Percentiles rank a stretch among this genome's conserved stretches.
Evolutionary conservation across 2,113 vertebrate genomes (phyloP).

Genomic region (Madoqua kirkii): DNA sequence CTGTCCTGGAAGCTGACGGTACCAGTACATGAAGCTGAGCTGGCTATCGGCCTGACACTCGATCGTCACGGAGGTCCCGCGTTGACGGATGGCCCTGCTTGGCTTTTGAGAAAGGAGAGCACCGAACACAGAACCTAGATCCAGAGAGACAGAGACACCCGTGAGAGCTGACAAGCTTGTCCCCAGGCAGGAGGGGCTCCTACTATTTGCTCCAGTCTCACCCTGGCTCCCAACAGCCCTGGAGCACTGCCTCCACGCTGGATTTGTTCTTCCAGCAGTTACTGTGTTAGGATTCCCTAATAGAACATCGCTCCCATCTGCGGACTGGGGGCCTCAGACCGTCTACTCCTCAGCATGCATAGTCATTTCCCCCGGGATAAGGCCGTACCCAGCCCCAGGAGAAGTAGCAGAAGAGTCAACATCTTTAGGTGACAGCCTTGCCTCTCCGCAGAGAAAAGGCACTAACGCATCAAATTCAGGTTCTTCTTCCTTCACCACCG

Average conservation of each 20-base stretch:
- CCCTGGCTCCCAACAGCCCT: neutral
- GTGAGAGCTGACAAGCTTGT: neutral
- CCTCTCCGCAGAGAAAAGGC: neutral
- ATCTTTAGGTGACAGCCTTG: neutral
- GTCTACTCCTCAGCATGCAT: neutral
- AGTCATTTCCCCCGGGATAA: neutral
- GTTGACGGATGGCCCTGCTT: neutral
- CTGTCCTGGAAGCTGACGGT: conserved; percentile 15
- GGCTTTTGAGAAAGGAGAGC: neutral
- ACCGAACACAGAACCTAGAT: neutral
- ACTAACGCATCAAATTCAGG: neutral
- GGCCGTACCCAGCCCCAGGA: conserved; percentile 25
- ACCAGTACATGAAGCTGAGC: neutral
- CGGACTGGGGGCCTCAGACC: neutral
- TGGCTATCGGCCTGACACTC: neutral
- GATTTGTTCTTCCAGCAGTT: neutral
- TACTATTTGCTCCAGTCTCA: neutral
- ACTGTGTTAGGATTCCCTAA: neutral
- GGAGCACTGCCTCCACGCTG: neutral
- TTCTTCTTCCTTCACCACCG: neutral
- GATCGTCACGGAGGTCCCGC: neutral
- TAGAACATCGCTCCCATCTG: neutral
- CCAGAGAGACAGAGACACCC: neutral
- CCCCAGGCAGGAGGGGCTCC: neutral
- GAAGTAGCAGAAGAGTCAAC: conserved; percentile 24